These are phyloP conservation scores for Epizoanthus fatuus DNA, from an alignment of 92 coral and sea anemone genomes.

Conservation along the genomic window DNA sequence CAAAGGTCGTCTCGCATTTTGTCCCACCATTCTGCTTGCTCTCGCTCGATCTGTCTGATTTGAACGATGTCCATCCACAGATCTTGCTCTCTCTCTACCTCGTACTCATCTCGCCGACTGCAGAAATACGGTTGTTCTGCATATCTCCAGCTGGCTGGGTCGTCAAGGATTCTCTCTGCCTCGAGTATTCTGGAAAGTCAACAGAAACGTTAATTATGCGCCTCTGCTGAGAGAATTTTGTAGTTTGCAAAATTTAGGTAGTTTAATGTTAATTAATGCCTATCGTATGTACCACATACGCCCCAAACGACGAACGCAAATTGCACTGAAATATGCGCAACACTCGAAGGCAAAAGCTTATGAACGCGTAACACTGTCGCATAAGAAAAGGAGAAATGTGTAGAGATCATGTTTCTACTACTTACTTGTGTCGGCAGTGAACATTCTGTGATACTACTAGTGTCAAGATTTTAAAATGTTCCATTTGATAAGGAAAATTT, in stretches of 20 bases:
- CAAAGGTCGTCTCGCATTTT: neutral
- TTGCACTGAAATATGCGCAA: too few relatives aligned
- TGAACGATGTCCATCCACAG: neutral
- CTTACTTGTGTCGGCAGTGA: too few relatives aligned
- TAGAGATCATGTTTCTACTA: too few relatives aligned
- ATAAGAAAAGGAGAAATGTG: too few relatives aligned
- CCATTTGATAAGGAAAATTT: too few relatives aligned
- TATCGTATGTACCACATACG: neutral
- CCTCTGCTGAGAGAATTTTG: neutral
- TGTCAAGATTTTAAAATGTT: too few relatives aligned
- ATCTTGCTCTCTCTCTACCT: slow-evolving; percentile 4
- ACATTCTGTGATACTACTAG: too few relatives aligned
- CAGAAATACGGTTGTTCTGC: neutral
- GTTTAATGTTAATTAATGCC: neutral
- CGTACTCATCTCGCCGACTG: slow-evolving; percentile 14
- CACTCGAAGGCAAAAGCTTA: too few relatives aligned
- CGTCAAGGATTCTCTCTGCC: slow-evolving; percentile 3
- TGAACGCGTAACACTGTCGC: too few relatives aligned
- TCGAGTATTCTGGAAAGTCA: slow-evolving; percentile 1
- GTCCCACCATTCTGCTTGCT: slow-evolving; percentile 11
- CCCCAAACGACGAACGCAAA: too few relatives aligned
- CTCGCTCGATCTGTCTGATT: neutral
- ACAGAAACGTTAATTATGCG: neutral
- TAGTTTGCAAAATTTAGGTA: neutral
- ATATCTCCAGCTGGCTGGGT: slow-evolving; percentile 17